Evolutionary conservation across 2,888 invertebrate species (phyloP).

Genomic region (Sialis lutaria): DNA sequence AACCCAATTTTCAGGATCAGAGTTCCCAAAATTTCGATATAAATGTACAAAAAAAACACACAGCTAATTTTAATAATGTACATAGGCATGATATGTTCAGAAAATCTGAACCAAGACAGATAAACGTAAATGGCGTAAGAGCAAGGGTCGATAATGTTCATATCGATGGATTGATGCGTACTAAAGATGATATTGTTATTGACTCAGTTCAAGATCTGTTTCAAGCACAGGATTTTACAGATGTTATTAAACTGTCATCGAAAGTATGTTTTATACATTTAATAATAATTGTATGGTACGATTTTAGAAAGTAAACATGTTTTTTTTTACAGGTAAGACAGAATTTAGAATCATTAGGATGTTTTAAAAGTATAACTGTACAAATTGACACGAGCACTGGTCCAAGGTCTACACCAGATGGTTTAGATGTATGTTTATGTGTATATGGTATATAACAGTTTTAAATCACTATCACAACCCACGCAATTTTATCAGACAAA

Average conservation of each 20-base stretch:
- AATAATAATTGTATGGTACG: background rate
- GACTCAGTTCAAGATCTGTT: conserved; percentile 69
- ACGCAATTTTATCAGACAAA: too few species aligned
- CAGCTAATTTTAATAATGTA: background rate
- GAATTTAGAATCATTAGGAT: conserved; percentile 67
- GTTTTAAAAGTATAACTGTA: conserved; percentile 74
- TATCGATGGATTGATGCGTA: conserved; percentile 68
- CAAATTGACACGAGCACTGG: conserved; percentile 78
- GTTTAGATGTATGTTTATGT: conserved; percentile 46
- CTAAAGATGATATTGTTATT: conserved; percentile 75
- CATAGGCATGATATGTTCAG: background rate
- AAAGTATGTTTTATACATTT: conserved; percentile 25
- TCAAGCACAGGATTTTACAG: conserved; percentile 68
- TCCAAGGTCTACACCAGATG: conserved; percentile 55
- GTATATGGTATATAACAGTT: too few species aligned
- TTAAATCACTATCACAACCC: too few species aligned
- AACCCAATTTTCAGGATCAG: conserved; percentile 14
- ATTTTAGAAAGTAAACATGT: background rate
- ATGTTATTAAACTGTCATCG: conserved; percentile 54
- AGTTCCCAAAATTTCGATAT: conserved; percentile 6
- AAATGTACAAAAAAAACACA: background rate
- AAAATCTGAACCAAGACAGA: conserved; percentile 2
- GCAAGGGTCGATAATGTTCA: conserved; percentile 74
- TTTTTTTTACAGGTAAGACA: conserved; percentile 41
- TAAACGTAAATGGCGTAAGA: conserved; percentile 20